A percentile compares a stretch with the other conserved stretches of the same genome.
These are phyloP conservation scores for Tetranychus piercei DNA, from an alignment of 2,888 invertebrate genomes.

Conservation along the genomic window DNA sequence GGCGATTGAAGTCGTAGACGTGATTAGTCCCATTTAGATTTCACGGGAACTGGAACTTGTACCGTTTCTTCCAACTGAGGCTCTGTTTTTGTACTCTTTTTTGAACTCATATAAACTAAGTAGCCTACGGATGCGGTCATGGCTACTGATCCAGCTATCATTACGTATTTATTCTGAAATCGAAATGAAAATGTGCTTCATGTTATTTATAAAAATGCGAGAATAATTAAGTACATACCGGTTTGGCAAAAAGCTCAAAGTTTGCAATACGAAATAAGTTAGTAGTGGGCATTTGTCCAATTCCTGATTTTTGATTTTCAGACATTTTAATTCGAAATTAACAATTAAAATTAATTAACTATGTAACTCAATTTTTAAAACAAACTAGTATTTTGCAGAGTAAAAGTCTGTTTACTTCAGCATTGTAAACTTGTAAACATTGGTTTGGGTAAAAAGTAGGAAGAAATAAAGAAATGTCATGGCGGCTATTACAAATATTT, in stretches of 20 bases:
- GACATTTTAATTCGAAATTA: neutral
- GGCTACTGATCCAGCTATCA: slow-evolving; percentile 47
- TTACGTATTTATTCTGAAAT: slow-evolving; percentile 58
- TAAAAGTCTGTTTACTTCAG: neutral
- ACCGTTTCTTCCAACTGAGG: neutral
- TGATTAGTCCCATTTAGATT: neutral
- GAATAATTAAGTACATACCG: slow-evolving; percentile 42
- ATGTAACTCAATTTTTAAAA: neutral
- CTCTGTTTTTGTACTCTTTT: neutral
- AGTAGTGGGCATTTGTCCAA: slow-evolving; percentile 52
- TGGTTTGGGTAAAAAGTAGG: too few relatives aligned
- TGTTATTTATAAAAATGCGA: neutral
- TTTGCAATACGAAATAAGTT: slow-evolving; percentile 60
- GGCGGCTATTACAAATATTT: too few relatives aligned
- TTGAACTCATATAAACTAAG: neutral
- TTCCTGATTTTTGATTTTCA: slow-evolving; percentile 49
- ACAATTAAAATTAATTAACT: neutral
- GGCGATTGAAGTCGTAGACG: neutral
- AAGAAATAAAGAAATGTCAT: too few relatives aligned
- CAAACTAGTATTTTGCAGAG: neutral
- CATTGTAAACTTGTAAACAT: too few relatives aligned
- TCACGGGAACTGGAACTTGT: neutral
- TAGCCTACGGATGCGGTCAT: neutral
- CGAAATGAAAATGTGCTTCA: neutral
- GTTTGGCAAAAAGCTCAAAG: slow-evolving; percentile 72